Percentiles rank a stretch among this genome's conserved stretches.
phyloP scores from a whole-genome alignment of 2,797 vertebrate species.

The Enteromius argenteus region DNA sequence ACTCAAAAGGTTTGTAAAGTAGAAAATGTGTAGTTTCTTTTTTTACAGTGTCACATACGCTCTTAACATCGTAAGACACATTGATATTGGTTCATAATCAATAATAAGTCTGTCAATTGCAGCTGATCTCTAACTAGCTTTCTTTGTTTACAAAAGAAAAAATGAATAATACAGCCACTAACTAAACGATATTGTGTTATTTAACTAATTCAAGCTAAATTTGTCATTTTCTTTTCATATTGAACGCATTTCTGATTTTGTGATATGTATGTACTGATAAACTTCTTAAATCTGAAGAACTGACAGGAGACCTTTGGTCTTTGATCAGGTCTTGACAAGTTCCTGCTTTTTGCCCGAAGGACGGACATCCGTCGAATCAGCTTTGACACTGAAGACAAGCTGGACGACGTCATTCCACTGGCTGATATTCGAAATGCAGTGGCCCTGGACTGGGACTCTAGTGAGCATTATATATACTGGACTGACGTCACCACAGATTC shows the following conservation, averaged over 20 bases:
- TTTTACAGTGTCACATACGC: not conserved
- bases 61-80: too few species aligned
- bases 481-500: conserved; percentile 98
- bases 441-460: conserved; percentile 96
- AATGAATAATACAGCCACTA: not conserved
- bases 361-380: conserved; percentile 99
- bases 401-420: conserved; percentile 95
- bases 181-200: not conserved
- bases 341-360: conserved; percentile 99
- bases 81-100: not conserved
- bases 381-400: conserved; percentile 98
- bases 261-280: conserved; percentile 77
- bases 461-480: conserved; percentile 94
- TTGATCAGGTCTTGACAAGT: conserved; percentile 99
- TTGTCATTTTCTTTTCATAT: not conserved
- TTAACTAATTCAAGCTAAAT: not conserved
- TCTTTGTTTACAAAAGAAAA: too few species aligned
- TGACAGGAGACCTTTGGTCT: conserved; percentile 99
- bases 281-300: conserved; percentile 88
- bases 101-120: not conserved
- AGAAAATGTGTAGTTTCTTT: not conserved
- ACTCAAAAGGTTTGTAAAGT: not conserved
- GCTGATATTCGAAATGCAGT: conserved; percentile 96
- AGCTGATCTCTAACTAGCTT: not conserved
- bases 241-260: not conserved